phyloP scores from a whole-genome alignment of 2,113 vertebrate genomes.

The Dendrocopos noguchii region DNA sequence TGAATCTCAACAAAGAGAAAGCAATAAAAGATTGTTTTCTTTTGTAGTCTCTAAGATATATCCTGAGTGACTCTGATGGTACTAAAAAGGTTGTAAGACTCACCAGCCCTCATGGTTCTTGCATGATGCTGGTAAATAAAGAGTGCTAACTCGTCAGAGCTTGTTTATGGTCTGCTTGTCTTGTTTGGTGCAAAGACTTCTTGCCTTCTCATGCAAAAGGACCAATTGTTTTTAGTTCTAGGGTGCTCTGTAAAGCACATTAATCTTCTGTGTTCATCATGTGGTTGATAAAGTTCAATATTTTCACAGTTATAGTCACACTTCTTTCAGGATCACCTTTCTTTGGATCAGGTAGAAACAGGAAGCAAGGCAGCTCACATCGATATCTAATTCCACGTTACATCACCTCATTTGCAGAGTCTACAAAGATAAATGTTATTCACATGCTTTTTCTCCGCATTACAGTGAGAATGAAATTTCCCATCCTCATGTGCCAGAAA shows the following conservation, averaged over 20 bases:
- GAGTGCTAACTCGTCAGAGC: slow-evolving; percentile 1
- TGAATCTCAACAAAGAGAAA: slow-evolving; percentile 16
- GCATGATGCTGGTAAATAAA: background rate
- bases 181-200: slow-evolving; percentile 33
- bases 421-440: background rate
- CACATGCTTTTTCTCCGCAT: background rate
- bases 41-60: background rate
- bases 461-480: background rate
- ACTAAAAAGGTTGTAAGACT: slow-evolving; percentile 27
- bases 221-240: slow-evolving; percentile 43
- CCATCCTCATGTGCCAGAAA: background rate
- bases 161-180: slow-evolving; percentile 47
- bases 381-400: slow-evolving; percentile 3
- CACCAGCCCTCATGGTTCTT: background rate
- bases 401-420: background rate
- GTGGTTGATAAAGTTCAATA: slow-evolving; percentile 46
- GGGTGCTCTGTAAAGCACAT: slow-evolving; percentile 12
- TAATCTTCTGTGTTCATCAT: slow-evolving; percentile 47
- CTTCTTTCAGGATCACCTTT: slow-evolving; percentile 53
- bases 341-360: slow-evolving; percentile 17
- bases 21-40: background rate
- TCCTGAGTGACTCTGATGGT: slow-evolving; percentile 11
- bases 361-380: slow-evolving; percentile 39
- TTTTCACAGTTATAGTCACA: slow-evolving; percentile 26
- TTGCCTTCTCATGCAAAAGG: slow-evolving; percentile 8